Evolutionary conservation across 2,797 vertebrate genomes (phyloP).

Genomic region (Otolemur crassicaudatus): DNA sequence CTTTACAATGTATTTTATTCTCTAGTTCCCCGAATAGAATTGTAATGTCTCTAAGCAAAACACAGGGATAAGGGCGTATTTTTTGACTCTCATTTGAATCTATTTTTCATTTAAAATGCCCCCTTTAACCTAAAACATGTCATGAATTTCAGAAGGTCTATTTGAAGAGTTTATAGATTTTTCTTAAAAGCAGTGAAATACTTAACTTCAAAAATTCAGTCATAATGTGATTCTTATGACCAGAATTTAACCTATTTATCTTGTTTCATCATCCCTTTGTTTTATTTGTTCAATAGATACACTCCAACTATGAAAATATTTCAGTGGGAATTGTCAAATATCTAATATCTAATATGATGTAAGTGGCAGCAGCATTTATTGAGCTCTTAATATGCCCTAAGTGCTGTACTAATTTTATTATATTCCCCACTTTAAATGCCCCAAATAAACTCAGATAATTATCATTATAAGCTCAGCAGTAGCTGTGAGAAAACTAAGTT

Average conservation of each 20-base stretch:
- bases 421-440: neutral
- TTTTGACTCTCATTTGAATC: neutral
- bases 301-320: neutral
- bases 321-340: neutral
- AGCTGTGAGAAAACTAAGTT: neutral
- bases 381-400: neutral
- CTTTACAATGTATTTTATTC: slow-evolving; percentile 5
- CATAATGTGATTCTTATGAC: neutral
- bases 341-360: neutral
- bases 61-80: neutral
- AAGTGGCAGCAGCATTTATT: neutral
- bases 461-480: neutral
- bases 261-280: neutral
- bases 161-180: neutral
- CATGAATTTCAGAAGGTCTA: neutral
- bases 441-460: neutral
- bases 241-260: neutral
- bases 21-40: neutral
- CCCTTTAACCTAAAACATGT: neutral
- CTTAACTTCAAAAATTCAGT: neutral
- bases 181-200: neutral
- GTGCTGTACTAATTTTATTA: neutral
- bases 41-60: neutral
- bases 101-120: neutral
- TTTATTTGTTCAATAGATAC: neutral